Evolutionary conservation across 2,888 invertebrate genomes (phyloP), one percentile per base, ranked within the genome.

Genomic region (Hemicrepidius hirtus): DNA sequence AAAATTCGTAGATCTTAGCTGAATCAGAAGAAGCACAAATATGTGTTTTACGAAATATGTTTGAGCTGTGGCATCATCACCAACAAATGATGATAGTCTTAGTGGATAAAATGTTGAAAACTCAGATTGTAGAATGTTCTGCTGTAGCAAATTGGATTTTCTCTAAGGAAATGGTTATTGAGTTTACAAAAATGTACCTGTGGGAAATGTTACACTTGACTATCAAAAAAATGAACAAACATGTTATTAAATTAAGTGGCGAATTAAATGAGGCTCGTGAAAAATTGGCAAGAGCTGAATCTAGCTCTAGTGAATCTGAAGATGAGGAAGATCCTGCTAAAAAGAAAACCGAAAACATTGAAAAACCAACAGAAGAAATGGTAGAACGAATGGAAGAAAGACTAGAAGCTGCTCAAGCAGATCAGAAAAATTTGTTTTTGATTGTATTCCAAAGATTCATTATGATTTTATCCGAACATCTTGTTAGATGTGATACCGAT

Each of bases 71-170:
- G 99, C 92, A 92, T 82, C 91, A 94, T 76, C 97, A 99, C 87
- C 95, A 97, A 79, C 99, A 98, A 89, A 98, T 99, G 97, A 93
- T 99, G 90, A 93, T 95, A 75, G 97, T 99, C 7, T 88, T 99
- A 3, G 95, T 98, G 3, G 98, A 99, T 87, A 99, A 99, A 88
- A 92, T 99, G 89, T 89, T 99, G 44, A 98, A 99, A 88, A 97
- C 97, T 21, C 97, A 98, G 87, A 95, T 99, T 65, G 95, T 99
- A 63, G 97, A 98, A 85, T 98, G 98, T 85, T 95, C 97, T 67
- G 95, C 98, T 0, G 98, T 99, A 12, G 98, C 98, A 55, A 97
- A 97, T 79, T 99, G 98, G 98, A 93, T 98, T 75, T 99, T 99
- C 88, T 96, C 97, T 4, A 95, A 95, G 86, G 95, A 96, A 85